Evolutionary conservation across 1,140 invertebrate species (phyloP), one percentile per base, ranked within the genome.

Genomic region (Drosophila carrolli): DNA sequence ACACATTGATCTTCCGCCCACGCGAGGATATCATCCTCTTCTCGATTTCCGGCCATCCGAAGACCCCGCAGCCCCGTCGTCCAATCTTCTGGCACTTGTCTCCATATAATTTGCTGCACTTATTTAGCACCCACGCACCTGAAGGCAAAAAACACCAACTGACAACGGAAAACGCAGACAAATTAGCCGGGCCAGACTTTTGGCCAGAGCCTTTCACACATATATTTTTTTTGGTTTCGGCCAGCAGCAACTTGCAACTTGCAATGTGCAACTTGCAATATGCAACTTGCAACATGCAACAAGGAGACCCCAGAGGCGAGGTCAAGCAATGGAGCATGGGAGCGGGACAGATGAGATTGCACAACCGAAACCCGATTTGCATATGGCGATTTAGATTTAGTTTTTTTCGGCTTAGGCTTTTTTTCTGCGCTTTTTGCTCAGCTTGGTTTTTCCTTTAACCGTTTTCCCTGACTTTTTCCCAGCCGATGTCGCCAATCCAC

Each of bases 21-120:
- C 83, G 83, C 79, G 19, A 38, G 27, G 29, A 29, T 44, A 23
- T 43, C 62, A 59, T 72, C 48, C 63, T 68, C 72, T 82, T 71
- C 66, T 77, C 57, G 53, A 75, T 86, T 88, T 86, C 83, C 83
- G 83, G 83, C 63, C 66, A 48, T 37, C 32, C 13, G 16, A 4
- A 11, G 37, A 27, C 14, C 40, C 23, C 48, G 6, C 13, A 19
- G 19, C 38, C 44, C 44, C 54, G 4, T 32, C 41, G 4, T 56
- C 0, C 27, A 27, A 47, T 56, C 38, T 44, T 9, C 60, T 53
- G 75, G 66, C 83, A 86, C 82, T 86, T 86, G 82, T 86, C 75
- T 73, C 83, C 79, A 88, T 88, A 86, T 86, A 86, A 86, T 86
- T 86, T 86, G 79, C 83, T 76, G 83, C 83, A 88, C 83, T 86